phyloP scores from a whole-genome alignment of 2,797 vertebrate species.

The Epinephelus awoara region DNA sequence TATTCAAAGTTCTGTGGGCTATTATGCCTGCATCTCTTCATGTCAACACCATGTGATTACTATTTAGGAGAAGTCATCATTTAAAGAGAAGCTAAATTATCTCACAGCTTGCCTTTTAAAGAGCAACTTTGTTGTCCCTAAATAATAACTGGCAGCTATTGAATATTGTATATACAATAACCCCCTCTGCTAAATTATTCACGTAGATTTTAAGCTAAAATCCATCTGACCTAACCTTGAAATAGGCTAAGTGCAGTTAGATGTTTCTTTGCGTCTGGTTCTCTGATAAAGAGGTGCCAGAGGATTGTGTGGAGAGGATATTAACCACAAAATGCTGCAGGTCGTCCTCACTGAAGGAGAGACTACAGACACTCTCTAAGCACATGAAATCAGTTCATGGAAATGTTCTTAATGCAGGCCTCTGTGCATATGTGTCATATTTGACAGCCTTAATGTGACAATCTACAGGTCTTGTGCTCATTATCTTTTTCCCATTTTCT shows the following conservation, averaged over 20 bases:
- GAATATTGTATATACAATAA: slow-evolving; percentile 63
- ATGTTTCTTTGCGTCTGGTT: slow-evolving; percentile 48
- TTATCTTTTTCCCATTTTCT: slow-evolving; percentile 14
- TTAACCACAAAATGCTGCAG: slow-evolving; percentile 30
- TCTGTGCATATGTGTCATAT: not conserved
- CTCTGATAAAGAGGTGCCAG: slow-evolving; percentile 36
- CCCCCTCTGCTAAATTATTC: slow-evolving; percentile 57
- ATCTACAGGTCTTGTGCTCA: slow-evolving; percentile 19
- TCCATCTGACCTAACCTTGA: slow-evolving; percentile 47
- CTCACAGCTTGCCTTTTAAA: slow-evolving; percentile 5
- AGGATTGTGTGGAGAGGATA: slow-evolving; percentile 37
- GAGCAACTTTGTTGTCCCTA: slow-evolving; percentile 53
- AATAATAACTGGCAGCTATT: slow-evolving; percentile 63
- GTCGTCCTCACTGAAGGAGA: slow-evolving; percentile 7
- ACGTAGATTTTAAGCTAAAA: slow-evolving; percentile 60
- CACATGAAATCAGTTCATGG: slow-evolving; percentile 1
- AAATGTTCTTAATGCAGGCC: slow-evolving; percentile 13
- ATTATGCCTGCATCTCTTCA: not conserved
- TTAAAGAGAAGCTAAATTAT: not conserved
- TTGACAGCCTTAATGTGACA: slow-evolving; percentile 27
- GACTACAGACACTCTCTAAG: slow-evolving; percentile 10
- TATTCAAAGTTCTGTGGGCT: not conserved
- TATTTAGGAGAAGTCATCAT: slow-evolving; percentile 1
- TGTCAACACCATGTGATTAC: not conserved
- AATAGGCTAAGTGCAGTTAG: slow-evolving; percentile 63